phyloP scores from a whole-genome alignment of 2,888 invertebrate species.

The Macaria liturata region DNA sequence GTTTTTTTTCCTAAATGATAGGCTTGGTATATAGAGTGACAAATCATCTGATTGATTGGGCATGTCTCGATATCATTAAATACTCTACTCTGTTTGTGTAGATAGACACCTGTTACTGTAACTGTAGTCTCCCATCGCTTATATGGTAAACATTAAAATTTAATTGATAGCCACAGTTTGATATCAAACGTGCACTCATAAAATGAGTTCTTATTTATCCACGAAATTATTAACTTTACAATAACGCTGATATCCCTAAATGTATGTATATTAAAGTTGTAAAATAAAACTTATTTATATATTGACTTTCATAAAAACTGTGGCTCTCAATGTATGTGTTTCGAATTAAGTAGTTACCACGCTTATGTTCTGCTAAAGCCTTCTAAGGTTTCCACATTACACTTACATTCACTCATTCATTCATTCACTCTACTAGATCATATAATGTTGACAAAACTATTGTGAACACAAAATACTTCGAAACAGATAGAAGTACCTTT shows the following conservation, averaged over 20 bases:
- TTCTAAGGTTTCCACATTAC: conserved; percentile 25
- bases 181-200: no score
- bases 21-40: no score
- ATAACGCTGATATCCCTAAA: no score
- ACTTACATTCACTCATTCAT: conserved; percentile 1
- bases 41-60: no score
- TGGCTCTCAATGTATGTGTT: conserved; percentile 17
- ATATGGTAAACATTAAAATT: conserved; percentile 18
- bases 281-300: not conserved
- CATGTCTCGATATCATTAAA: no score
- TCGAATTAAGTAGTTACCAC: conserved; percentile 33
- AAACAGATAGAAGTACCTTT: no score
- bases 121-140: conserved; percentile 49
- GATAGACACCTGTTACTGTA: conserved; percentile 42
- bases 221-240: no score
- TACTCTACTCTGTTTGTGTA: not conserved
- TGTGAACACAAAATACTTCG: conserved; percentile 17
- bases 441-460: not conserved
- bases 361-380: conserved; percentile 43
- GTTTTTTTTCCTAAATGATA: no score
- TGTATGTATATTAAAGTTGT: no score
- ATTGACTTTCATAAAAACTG: conserved; percentile 2
- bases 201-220: no score
- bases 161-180: not conserved
- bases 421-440: not conserved